Conservation (phyloP, 1,140 invertebrate species). For the Pogonomyrmex californicus region DNA sequence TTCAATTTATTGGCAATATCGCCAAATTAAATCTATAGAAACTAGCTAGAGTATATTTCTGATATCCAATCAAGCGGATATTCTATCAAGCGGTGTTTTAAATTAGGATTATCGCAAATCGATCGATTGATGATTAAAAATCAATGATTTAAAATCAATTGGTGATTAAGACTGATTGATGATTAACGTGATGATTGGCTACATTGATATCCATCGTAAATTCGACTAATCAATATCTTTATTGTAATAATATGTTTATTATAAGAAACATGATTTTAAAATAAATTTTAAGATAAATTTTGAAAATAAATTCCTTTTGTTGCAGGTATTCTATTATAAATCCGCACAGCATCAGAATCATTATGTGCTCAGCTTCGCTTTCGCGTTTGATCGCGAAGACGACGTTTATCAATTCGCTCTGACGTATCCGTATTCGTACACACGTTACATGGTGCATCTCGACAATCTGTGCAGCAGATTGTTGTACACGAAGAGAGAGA, state of each 20-base stretch:
- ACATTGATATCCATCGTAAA: conserved; percentile 3
- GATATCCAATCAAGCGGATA: conserved; percentile 39
- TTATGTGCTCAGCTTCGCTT: conserved; percentile 97
- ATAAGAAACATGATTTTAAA: not conserved
- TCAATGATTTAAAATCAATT: too few relatives aligned
- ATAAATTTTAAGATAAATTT: not conserved
- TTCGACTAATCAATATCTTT: not conserved
- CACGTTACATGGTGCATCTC: conserved; percentile 94
- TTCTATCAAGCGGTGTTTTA: conserved; percentile 34
- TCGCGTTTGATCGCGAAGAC: conserved; percentile 97
- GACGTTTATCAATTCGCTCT: conserved; percentile 97
- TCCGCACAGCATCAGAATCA: conserved; percentile 96
- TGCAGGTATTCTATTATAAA: conserved; percentile 96
- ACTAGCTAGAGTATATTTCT: conserved; percentile 16
- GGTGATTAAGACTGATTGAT: not conserved
- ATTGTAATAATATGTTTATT: not conserved
- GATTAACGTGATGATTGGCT: not conserved
- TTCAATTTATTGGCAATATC: conserved; percentile 45
- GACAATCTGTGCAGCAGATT: conserved; percentile 85
- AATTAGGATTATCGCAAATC: conserved; percentile 35
- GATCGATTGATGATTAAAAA: conserved; percentile 17
- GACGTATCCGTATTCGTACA: conserved; percentile 97
- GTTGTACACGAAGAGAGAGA: conserved; percentile 82
- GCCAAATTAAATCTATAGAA: conserved; percentile 21
- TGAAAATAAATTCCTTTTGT: not conserved